Conservation (phyloP, 2,113 vertebrate genomes). For the Thymallus thymallus region DNA sequence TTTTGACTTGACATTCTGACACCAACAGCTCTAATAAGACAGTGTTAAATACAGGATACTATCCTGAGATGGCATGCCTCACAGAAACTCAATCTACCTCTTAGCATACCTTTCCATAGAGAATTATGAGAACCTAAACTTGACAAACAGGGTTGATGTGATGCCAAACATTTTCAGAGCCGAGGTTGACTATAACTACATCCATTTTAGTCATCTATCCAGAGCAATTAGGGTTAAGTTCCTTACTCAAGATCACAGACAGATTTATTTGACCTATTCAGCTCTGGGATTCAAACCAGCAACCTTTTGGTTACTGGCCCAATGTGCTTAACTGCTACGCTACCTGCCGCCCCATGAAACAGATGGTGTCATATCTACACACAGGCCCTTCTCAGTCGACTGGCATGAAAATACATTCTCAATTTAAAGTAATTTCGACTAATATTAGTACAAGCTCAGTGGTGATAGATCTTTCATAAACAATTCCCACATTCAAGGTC, state of each 20-base stretch:
- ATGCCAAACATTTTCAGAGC: background rate
- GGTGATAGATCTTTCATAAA: too few species aligned
- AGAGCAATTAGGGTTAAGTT: too few species aligned
- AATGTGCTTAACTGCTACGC: too few species aligned
- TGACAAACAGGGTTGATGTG: conserved; percentile 44
- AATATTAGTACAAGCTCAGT: too few species aligned
- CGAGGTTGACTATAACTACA: background rate
- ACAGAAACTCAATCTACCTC: background rate
- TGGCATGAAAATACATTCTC: conserved; percentile 3
- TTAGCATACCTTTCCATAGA: background rate
- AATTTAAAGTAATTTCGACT: too few species aligned
- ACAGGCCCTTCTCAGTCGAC: background rate
- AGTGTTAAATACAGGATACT: background rate
- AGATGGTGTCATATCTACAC: conserved; percentile 11
- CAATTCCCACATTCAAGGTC: too few species aligned
- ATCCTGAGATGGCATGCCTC: background rate
- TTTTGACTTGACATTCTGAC: background rate
- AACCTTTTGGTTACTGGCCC: too few species aligned
- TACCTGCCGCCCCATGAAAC: background rate
- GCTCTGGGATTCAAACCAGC: too few species aligned
- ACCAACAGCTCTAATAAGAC: background rate
- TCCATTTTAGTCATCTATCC: too few species aligned
- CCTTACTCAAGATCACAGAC: too few species aligned
- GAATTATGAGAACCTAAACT: conserved; percentile 23
- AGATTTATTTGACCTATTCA: too few species aligned